Conservation (phyloP, 2,797 vertebrate genomes). For the Holocentrus rufus region DNA sequence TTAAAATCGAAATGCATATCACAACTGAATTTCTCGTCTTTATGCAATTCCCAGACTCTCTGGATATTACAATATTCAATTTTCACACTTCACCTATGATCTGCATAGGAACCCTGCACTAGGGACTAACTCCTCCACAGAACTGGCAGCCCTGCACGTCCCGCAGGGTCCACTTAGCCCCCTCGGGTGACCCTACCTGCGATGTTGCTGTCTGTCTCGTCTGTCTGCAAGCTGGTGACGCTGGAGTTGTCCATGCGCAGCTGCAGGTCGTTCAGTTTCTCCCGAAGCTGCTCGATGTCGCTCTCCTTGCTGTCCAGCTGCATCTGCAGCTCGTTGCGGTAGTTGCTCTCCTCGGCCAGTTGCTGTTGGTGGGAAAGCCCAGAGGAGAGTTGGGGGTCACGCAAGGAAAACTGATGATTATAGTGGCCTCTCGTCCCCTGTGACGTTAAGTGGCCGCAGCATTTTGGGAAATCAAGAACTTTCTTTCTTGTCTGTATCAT, state of each 20-base stretch:
- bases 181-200: constrained; percentile 83
- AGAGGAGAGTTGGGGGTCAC: constrained; percentile 21
- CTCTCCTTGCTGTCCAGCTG: constrained; percentile 99
- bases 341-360: constrained; percentile 91
- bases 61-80: neutral
- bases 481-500: neutral
- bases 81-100: neutral
- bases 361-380: constrained; percentile 80
- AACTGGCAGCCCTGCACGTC: neutral
- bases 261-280: constrained; percentile 93
- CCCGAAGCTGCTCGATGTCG: constrained; percentile 94
- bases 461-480: neutral
- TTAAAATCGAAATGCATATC: no score
- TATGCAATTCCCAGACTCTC: neutral
- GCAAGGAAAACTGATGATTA: neutral
- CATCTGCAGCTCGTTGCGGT: constrained; percentile 97
- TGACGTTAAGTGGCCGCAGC: neutral
- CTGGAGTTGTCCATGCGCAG: constrained; percentile 95
- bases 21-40: no score
- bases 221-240: constrained; percentile 91
- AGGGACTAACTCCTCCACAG: neutral
- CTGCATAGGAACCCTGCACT: neutral
- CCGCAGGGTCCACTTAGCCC: neutral
- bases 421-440: neutral
- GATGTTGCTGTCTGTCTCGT: constrained; percentile 93